Conservation (phyloP, 2,113 vertebrate species). For the Chamaea fasciata region DNA sequence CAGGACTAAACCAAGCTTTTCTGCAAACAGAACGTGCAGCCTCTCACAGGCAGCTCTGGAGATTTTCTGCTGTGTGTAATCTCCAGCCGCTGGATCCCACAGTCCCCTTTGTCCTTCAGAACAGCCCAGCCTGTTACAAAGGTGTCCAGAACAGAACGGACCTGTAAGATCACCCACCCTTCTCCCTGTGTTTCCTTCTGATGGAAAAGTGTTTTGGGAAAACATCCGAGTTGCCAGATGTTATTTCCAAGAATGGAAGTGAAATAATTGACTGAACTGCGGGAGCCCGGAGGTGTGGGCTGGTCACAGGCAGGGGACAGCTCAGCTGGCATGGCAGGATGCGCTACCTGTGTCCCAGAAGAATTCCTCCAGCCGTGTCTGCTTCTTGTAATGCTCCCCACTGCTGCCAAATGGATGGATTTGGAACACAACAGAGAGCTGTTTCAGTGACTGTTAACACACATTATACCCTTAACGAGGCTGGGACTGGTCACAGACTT, state of each 20-base stretch:
- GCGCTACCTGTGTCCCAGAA: background rate
- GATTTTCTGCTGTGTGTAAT: background rate
- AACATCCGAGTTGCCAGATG: background rate
- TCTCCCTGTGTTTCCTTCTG: background rate
- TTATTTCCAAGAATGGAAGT: background rate
- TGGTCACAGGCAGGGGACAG: background rate
- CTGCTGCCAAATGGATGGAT: background rate
- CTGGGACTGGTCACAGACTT: background rate
- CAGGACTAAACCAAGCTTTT: background rate
- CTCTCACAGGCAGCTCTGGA: background rate
- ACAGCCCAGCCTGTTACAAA: background rate
- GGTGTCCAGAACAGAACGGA: background rate
- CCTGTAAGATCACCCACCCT: background rate
- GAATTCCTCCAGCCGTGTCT: fast-evolving
- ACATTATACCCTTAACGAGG: too few species aligned
- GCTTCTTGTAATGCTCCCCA: background rate
- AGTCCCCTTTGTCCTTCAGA: background rate
- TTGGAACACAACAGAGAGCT: background rate
- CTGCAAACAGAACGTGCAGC: background rate
- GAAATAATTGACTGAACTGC: background rate
- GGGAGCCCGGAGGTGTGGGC: background rate
- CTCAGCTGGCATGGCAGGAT: background rate
- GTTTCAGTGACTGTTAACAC: background rate
- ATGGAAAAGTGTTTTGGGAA: background rate
- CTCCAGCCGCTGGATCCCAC: background rate